These are phyloP conservation scores for Glaucidium brasilianum DNA, from an alignment of 2,113 vertebrate genomes.

Conservation along the genomic window DNA sequence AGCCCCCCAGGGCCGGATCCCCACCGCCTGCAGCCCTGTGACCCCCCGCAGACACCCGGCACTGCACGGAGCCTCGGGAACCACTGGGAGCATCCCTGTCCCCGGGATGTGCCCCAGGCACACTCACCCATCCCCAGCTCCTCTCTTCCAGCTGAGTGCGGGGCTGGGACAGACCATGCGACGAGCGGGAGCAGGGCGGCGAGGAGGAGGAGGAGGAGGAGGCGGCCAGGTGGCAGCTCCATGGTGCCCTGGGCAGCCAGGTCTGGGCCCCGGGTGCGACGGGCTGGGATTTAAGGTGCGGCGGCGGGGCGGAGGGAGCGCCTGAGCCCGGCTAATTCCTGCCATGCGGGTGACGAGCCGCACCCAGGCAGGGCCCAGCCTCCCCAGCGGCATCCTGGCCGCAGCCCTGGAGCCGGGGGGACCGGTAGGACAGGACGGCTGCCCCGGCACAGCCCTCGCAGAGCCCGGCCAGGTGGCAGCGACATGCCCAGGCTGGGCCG, in stretches of 20 bases:
- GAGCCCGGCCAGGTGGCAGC: background rate
- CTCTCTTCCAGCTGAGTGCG: accelerated
- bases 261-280: background rate
- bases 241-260: background rate
- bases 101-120: accelerated
- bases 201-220: background rate
- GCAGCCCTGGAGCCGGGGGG: background rate
- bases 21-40: accelerated
- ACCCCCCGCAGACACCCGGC: accelerated
- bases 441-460: accelerated
- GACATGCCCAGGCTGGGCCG: background rate
- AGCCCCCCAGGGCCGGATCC: background rate
- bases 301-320: background rate
- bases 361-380: background rate
- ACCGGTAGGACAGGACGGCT: slow-evolving; percentile 29
- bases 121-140: background rate
- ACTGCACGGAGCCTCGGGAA: accelerated
- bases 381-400: background rate
- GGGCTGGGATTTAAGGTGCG: slow-evolving; percentile 26
- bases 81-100: background rate
- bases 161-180: accelerated
- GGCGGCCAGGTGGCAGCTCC: background rate
- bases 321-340: background rate
- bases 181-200: background rate
- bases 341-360: background rate